These are phyloP conservation scores for Lepidochitona cinerea DNA, from an alignment of 2,888 invertebrate genomes.

Conservation along the genomic window DNA sequence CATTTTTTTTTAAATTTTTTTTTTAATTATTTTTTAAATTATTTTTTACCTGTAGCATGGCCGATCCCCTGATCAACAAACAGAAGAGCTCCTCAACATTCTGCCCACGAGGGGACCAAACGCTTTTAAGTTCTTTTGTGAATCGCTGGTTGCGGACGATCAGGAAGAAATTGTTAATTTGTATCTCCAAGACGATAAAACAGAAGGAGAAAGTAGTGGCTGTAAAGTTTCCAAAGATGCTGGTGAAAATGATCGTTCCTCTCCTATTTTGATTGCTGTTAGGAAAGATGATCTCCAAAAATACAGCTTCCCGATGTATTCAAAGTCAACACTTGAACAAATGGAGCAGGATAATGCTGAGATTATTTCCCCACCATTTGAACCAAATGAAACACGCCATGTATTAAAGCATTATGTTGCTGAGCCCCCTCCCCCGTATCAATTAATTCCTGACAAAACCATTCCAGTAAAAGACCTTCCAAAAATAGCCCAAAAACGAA, in stretches of 20 bases:
- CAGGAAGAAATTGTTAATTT: conserved; percentile 48
- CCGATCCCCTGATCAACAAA: conserved; percentile 46
- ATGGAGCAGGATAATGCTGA: background rate
- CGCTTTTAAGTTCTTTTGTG: conserved; percentile 56
- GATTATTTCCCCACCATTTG: background rate
- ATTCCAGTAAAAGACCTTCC: background rate
- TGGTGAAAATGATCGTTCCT: background rate
- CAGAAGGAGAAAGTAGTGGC: background rate
- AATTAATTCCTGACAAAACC: background rate
- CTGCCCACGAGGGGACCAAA: conserved; percentile 44
- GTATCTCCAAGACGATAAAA: conserved; percentile 11
- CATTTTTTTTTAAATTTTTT: background rate
- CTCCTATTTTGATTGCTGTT: background rate
- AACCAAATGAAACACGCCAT: conserved; percentile 14
- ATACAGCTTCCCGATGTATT: background rate
- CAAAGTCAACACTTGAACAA: background rate
- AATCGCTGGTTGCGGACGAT: conserved; percentile 48
- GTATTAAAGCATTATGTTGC: conserved; percentile 24
- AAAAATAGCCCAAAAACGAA: too few relatives aligned
- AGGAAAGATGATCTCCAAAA: background rate
- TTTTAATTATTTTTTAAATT: background rate
- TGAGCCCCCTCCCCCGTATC: conserved; percentile 13
- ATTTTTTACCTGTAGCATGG: conserved; percentile 29
- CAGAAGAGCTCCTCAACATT: conserved; percentile 52
- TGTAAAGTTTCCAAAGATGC: background rate